phyloP scores from a whole-genome alignment of 2,113 vertebrate species.

The Aspiorhynchus laticeps region DNA sequence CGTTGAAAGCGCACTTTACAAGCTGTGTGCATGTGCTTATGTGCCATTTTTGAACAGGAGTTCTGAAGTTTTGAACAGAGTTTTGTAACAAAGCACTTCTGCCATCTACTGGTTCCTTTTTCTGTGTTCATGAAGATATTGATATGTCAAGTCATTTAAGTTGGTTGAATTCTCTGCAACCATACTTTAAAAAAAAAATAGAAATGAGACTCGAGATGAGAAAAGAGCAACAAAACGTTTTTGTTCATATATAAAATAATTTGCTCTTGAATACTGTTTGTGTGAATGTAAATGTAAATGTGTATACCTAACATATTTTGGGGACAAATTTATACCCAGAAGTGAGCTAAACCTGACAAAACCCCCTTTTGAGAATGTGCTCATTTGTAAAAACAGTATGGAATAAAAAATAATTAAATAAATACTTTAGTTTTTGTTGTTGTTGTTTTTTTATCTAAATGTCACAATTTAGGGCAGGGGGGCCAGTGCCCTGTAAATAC shows the following conservation, averaged over 20 bases:
- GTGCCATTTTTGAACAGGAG: background rate
- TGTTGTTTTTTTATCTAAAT: background rate
- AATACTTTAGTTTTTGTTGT: no score
- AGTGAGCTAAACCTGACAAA: background rate
- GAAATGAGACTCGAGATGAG: background rate
- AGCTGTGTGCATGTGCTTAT: background rate
- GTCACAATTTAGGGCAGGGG: background rate
- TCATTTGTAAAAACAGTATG: background rate
- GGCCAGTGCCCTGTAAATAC: no score
- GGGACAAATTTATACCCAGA: background rate
- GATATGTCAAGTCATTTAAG: background rate
- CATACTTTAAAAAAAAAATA: background rate
- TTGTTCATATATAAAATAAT: background rate
- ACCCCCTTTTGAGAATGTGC: background rate
- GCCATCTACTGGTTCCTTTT: conserved; percentile 37
- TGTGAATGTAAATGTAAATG: background rate
- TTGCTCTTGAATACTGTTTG: background rate
- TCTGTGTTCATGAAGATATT: background rate
- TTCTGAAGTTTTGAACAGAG: no score
- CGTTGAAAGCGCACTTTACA: background rate
- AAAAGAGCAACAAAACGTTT: background rate
- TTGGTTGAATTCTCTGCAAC: background rate
- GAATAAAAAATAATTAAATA: no score
- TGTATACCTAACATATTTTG: background rate
- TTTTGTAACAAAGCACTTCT: conserved; percentile 9